These are phyloP conservation scores for Blastobasis lacticolella DNA, from an alignment of 2,888 invertebrate genomes.

Conservation along the genomic window DNA sequence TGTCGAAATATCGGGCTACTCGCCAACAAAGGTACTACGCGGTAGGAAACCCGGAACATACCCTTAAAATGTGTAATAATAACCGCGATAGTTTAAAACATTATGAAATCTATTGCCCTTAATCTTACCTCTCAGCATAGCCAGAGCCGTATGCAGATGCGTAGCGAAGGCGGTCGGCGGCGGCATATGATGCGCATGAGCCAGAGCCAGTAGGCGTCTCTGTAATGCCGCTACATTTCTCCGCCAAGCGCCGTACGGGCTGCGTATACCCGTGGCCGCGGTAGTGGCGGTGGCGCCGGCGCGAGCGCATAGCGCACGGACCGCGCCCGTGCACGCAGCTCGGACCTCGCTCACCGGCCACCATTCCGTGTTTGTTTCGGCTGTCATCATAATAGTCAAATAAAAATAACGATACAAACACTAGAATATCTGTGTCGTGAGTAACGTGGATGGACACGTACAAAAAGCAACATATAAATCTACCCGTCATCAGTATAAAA, in stretches of 20 bases:
- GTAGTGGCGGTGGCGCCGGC: constrained; percentile 15
- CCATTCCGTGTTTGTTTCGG: constrained; percentile 47
- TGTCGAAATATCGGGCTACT: too few relatives aligned
- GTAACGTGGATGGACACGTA: too few relatives aligned
- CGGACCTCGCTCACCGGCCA: constrained; percentile 66
- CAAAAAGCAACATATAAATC: too few relatives aligned
- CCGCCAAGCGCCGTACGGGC: constrained; percentile 34
- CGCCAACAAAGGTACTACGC: too few relatives aligned
- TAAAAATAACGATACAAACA: not conserved
- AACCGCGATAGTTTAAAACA: too few relatives aligned
- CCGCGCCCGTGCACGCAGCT: constrained; percentile 43
- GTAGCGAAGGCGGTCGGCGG: constrained; percentile 55
- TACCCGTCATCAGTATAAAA: too few relatives aligned
- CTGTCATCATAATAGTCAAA: constrained; percentile 11
- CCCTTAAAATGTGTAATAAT: too few relatives aligned
- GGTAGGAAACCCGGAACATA: too few relatives aligned
- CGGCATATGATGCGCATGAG: constrained; percentile 46
- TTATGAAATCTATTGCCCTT: too few relatives aligned
- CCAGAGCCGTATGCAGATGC: constrained; percentile 54
- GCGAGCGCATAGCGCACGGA: constrained; percentile 49
- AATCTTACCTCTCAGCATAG: constrained; percentile 47
- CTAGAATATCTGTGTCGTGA: not conserved
- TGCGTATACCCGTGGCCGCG: constrained; percentile 6
- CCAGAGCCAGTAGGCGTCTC: constrained; percentile 47
- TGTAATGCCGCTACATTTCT: constrained; percentile 60